Conservation (phyloP, 2,113 vertebrate species). For the Acrocephalus kingi region DNA sequence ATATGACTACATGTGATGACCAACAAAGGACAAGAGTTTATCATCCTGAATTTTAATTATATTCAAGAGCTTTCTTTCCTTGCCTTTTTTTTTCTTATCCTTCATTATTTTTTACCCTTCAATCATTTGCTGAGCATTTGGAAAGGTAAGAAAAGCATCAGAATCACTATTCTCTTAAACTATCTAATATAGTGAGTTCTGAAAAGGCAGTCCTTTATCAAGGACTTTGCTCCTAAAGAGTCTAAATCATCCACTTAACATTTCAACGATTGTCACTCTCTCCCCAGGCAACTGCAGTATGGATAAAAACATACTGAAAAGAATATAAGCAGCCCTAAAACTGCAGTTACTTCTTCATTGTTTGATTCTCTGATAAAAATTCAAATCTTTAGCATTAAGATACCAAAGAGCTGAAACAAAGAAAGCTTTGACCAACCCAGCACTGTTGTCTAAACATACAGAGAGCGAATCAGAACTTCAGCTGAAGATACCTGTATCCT, state of each 20-base stretch:
- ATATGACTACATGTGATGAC: conserved; percentile 44
- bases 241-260: neutral
- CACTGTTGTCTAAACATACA: neutral
- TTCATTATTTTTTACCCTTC: neutral
- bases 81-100: accelerated
- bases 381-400: neutral
- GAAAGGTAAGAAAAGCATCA: neutral
- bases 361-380: neutral
- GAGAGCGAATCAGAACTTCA: neutral
- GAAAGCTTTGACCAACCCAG: neutral
- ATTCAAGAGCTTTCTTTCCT: neutral
- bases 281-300: neutral
- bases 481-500: conserved; percentile 87
- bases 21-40: conserved; percentile 38
- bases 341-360: neutral
- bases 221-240: neutral
- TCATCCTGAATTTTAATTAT: conserved; percentile 25
- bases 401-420: neutral
- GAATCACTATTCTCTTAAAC: neutral
- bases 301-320: neutral
- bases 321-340: neutral
- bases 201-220: neutral
- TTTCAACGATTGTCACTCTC: neutral
- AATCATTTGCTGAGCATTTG: conserved; percentile 39
- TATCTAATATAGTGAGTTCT: neutral